phyloP scores from a whole-genome alignment of 2,888 invertebrate species.

The Arge pagana region DNA sequence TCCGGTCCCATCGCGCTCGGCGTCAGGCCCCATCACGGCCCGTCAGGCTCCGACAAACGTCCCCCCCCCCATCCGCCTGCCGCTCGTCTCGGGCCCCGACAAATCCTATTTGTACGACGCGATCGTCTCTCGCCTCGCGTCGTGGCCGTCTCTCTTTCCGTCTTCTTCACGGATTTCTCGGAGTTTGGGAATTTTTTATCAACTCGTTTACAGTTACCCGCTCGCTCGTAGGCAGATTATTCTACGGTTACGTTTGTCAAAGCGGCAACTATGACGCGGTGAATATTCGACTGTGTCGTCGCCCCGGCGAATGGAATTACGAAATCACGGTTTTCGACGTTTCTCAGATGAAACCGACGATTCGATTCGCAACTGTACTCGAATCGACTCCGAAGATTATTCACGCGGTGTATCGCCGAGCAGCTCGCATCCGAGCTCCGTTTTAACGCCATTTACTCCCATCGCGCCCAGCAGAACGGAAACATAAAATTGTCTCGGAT shows the following conservation, averaged over 20 bases:
- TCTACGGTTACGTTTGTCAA: slow-evolving; percentile 13
- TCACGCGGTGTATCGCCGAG: too few relatives aligned
- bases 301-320: slow-evolving; percentile 4
- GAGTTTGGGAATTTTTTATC: neutral
- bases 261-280: slow-evolving; percentile 13
- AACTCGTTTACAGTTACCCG: slow-evolving; percentile 13
- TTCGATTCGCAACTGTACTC: slow-evolving; percentile 19
- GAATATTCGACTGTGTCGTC: slow-evolving; percentile 7
- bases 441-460: too few relatives aligned
- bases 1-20: slow-evolving; percentile 2
- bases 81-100: too few relatives aligned
- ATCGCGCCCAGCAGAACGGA: too few relatives aligned
- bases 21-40: slow-evolving; percentile 1
- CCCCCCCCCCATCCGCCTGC: neutral
- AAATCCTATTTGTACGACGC: too few relatives aligned
- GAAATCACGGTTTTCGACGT: slow-evolving; percentile 7
- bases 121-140: neutral
- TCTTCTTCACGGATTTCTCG: neutral
- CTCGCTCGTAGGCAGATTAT: too few relatives aligned
- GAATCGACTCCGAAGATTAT: too few relatives aligned
- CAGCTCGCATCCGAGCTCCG: too few relatives aligned
- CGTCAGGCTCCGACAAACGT: neutral
- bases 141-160: neutral
- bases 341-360: slow-evolving; percentile 6
- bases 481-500: too few relatives aligned